phyloP scores from a whole-genome alignment of 2,797 vertebrate genomes.

The Philypnodon macrostomus region DNA sequence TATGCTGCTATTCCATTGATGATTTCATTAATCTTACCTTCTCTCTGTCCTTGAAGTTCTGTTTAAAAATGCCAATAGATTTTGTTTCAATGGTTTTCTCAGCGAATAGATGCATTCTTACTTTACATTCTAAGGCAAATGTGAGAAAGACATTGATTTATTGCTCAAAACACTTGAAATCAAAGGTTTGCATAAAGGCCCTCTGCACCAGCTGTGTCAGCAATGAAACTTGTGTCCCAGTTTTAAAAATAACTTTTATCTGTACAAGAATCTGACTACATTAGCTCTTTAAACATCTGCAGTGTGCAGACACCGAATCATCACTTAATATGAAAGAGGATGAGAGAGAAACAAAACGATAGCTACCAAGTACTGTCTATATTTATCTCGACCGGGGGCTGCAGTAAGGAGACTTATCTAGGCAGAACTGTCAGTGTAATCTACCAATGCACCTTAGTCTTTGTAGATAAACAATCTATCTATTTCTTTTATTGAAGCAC shows the following conservation, averaged over 20 bases:
- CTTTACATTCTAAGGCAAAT: background rate
- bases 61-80: too few species aligned
- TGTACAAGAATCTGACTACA: slow-evolving; percentile 15
- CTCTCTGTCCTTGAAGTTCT: too few species aligned
- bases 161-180: background rate
- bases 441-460: slow-evolving; percentile 43
- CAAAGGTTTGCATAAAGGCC: slow-evolving; percentile 16
- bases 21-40: too few species aligned
- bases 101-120: background rate
- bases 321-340: slow-evolving; percentile 26
- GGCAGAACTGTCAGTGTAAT: slow-evolving; percentile 61
- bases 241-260: slow-evolving; percentile 21
- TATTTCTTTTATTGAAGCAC: background rate
- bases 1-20: too few species aligned
- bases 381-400: slow-evolving; percentile 62
- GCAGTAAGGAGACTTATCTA: slow-evolving; percentile 65
- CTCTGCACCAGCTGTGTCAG: slow-evolving; percentile 14
- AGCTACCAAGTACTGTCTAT: slow-evolving; percentile 55
- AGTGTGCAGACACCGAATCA: slow-evolving; percentile 32
- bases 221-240: slow-evolving; percentile 19
- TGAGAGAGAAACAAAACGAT: slow-evolving; percentile 20
- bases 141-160: slow-evolving; percentile 2
- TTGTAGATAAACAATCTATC: too few species aligned
- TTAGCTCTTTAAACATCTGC: slow-evolving; percentile 13
- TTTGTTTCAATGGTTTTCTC: too few species aligned